Evolutionary conservation across 2,797 vertebrate species (phyloP).

Genomic region (Megalops cyprinoides): DNA sequence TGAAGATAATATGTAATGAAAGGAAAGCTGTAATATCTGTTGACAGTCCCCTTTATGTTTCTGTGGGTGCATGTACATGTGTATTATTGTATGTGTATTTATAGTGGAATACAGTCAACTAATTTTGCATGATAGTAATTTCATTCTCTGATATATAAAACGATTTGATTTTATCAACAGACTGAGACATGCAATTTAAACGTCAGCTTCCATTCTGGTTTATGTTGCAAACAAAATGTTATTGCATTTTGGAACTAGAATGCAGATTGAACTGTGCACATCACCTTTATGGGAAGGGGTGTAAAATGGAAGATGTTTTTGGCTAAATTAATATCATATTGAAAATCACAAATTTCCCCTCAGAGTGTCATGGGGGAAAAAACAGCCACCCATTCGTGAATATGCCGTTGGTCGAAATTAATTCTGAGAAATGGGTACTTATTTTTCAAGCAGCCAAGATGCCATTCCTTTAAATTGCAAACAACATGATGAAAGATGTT

Average conservation of each 20-base stretch:
- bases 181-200: slow-evolving; percentile 20
- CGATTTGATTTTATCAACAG: slow-evolving; percentile 40
- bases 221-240: slow-evolving; percentile 31
- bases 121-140: slow-evolving; percentile 32
- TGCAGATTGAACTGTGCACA: slow-evolving; percentile 62
- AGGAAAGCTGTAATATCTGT: too few relatives aligned
- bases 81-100: neutral
- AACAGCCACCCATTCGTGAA: slow-evolving; percentile 45
- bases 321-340: slow-evolving; percentile 60
- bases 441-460: slow-evolving; percentile 61
- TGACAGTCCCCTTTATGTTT: too few relatives aligned
- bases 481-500: slow-evolving; percentile 67
- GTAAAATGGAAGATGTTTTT: slow-evolving; percentile 53
- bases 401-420: slow-evolving; percentile 58
- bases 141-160: slow-evolving; percentile 39
- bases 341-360: slow-evolving; percentile 56
- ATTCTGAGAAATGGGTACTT: slow-evolving; percentile 59
- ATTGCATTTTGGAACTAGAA: slow-evolving; percentile 6
- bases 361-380: slow-evolving; percentile 51
- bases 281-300: slow-evolving; percentile 59
- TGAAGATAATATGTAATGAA: too few relatives aligned
- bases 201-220: slow-evolving; percentile 11
- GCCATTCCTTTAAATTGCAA: slow-evolving; percentile 63
- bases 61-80: too few relatives aligned
- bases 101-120: neutral